Conservation (phyloP, 2,888 invertebrate genomes). For the Rhamnusium bicolor region DNA sequence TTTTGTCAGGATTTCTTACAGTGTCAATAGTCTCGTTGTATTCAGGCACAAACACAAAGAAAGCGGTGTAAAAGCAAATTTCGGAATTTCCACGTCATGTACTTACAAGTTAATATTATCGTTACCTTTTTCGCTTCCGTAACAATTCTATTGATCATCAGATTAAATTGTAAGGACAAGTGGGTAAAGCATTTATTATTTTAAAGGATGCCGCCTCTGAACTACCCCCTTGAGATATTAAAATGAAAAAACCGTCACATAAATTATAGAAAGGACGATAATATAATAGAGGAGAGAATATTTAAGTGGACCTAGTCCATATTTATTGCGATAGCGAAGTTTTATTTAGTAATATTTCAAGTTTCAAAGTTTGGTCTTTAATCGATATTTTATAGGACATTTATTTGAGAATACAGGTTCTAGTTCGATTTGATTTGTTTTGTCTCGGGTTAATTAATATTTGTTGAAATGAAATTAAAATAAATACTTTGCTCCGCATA, state of each 20-base stretch:
- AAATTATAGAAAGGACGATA: background rate
- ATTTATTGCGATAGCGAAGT: background rate
- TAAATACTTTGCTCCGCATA: too few relatives aligned
- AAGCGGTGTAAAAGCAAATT: slow-evolving; percentile 45
- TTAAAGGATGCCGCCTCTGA: background rate
- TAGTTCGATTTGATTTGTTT: too few relatives aligned
- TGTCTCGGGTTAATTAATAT: too few relatives aligned
- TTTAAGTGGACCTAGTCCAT: background rate
- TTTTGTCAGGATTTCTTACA: slow-evolving; percentile 40
- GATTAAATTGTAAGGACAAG: slow-evolving; percentile 39
- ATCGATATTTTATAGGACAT: too few relatives aligned
- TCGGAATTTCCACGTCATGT: slow-evolving; percentile 52
- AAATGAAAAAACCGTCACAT: background rate
- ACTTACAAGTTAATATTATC: slow-evolving; percentile 55
- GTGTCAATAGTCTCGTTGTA: slow-evolving; percentile 49
- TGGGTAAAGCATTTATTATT: background rate
- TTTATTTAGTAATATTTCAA: background rate
- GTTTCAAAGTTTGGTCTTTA: too few relatives aligned
- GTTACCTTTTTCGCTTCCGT: slow-evolving; percentile 41
- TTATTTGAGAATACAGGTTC: too few relatives aligned
- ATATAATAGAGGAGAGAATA: background rate
- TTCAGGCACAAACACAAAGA: slow-evolving; percentile 46
- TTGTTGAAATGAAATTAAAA: too few relatives aligned
- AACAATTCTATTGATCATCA: slow-evolving; percentile 39
- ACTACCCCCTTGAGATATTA: background rate